Evolutionary conservation across 2,888 invertebrate species (phyloP), one percentile per base, ranked within the genome.

Genomic region (Drosophila nigritarsus): DNA sequence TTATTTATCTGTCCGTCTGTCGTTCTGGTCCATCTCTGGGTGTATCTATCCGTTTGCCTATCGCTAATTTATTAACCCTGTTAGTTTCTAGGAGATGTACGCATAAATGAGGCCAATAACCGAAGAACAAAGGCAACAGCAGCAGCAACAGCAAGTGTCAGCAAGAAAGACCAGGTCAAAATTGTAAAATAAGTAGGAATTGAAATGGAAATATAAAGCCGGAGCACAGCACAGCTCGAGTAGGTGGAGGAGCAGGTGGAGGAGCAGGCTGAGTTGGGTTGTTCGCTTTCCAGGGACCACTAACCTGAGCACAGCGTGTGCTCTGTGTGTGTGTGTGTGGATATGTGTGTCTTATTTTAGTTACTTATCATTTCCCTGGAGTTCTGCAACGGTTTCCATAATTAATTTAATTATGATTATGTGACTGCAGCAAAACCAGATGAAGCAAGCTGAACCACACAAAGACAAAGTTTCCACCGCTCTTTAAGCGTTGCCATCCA

Each of bases 331-430:
- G 15, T 51, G 51, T 29, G 51, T 45, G 49, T 38, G 34, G 2
- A 8, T 45, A 15, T 45, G 45, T 45, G 45, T 20, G 11, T 6
- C 20, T 5, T 42, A 42, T 30, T 42, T 66, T 48, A 53, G 65
- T 59, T 73, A 55, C 49, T 73, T 84, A 68, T 82, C 82, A 89
- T 87, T 89, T 87, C 78, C 85, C 85, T 49, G 38, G 73, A 76
- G 85, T 73, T 50, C 59, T 56, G 61, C 63, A 63, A 72, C 71
- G 73, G 71, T 69, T 66, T 78, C 78, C 87, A 82, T 89, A 89
- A 86, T 89, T 86, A 87, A 87, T 89, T 89, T 89, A 89, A 86
- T 89, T 85, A 86, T 84, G 80, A 87, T 84, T 87, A 85, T 82
- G 88, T 45, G 72, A 69, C 78, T 66, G 36, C 67, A 75, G 48